Evolutionary conservation across 1,140 invertebrate genomes (phyloP), one percentile per base, ranked within the genome.

Genomic region (Theocolax elegans): DNA sequence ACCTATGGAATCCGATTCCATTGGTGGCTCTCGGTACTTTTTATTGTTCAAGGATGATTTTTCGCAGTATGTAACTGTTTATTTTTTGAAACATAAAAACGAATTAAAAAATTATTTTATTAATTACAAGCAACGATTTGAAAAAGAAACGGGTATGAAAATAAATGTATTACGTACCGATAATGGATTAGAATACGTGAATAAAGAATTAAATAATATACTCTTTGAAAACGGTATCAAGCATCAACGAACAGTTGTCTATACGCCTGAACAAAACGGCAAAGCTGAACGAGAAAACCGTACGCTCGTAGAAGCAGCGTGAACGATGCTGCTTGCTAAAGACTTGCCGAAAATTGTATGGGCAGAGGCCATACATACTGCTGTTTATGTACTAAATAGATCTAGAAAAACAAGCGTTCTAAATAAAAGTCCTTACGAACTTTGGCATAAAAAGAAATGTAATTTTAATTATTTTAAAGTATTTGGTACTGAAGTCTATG

Each of bases 41-140:
- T 46, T 85, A 7, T 17, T 75, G 6, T 74, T 87, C 6, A 87
- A 84, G 48, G 85, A 87, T 74, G 81, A 87, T 53, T 80, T 72
- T 66, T 82, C 81, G 21, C 72, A 79, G 17, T 85, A 75, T 60
- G 69, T 77, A 17, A 71, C n/a, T 10, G 3, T 83, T 9, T 78
- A 78, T 68, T 83, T 84, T 64, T n/a, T 86, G 13, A 77, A 79
- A 66, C 9, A 71, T 7, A 86, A 85, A 65, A 51, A 27, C 51
- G 77, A 84, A 71, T 76, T 74, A n/a, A 69, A 67, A 17, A 63
- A 76, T 42, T 48, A 48, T 46, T 54, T 83, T 23, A 76, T 75
- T 60, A 63, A 76, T 21, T 78, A 69, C 58, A 49, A 76, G 31
- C 15, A 38, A 23, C 15, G 35, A 13, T 21, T 63, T 1, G 59